Evolutionary conservation across 2,888 invertebrate species (phyloP).

Genomic region (Periphyllus acericola): DNA sequence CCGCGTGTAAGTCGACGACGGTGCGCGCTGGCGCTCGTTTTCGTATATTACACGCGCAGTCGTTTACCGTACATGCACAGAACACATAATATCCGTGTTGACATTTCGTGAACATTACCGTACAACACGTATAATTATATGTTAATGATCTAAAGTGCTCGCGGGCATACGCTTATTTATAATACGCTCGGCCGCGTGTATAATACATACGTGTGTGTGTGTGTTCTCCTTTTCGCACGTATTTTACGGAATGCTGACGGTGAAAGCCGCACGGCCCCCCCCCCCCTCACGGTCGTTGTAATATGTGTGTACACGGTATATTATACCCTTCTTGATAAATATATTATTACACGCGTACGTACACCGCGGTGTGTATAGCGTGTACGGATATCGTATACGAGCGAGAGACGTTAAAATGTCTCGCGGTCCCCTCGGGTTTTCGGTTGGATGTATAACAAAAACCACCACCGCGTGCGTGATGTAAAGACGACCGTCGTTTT

Average conservation of each 20-base stretch:
- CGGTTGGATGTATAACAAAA: neutral
- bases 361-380: neutral
- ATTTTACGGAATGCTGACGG: neutral
- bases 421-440: neutral
- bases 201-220: neutral
- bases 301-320: neutral
- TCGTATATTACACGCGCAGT: neutral
- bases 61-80: neutral
- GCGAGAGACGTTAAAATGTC: neutral
- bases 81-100: slow-evolving; percentile 26
- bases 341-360: neutral
- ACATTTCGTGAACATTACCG: slow-evolving; percentile 21
- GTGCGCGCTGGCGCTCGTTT: neutral
- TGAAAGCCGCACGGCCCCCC: neutral
- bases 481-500: slow-evolving; percentile 9
- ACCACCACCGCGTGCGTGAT: neutral
- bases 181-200: neutral
- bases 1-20: neutral
- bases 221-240: neutral
- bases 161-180: neutral
- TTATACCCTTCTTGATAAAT: neutral
- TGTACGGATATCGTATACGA: neutral
- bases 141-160: slow-evolving; percentile 15
- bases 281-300: neutral
- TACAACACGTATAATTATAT: neutral